A percentile compares a stretch with the other conserved stretches of the same genome.
These are phyloP conservation scores for Panagrolaimus sp. DNA, from an alignment of 1,140 invertebrate genomes.

Conservation along the genomic window DNA sequence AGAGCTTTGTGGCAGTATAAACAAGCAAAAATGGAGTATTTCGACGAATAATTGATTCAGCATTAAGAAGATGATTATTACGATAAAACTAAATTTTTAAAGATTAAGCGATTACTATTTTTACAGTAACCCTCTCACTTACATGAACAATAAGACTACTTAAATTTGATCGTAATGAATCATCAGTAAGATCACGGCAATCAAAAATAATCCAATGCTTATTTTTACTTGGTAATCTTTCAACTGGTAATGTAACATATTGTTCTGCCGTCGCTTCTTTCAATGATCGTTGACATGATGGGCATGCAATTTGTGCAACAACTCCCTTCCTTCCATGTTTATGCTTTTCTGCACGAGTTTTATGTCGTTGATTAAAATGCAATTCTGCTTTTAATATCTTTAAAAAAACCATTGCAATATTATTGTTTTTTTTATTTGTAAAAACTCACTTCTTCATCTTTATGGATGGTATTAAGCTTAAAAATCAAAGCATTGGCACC, in stretches of 20 bases:
- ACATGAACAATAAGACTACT: neutral
- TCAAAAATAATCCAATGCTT: slow-evolving; percentile 2
- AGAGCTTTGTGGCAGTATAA: neutral
- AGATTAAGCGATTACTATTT: neutral
- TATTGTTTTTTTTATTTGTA: neutral
- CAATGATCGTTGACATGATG: slow-evolving; percentile 1
- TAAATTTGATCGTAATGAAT: neutral
- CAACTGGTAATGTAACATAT: neutral
- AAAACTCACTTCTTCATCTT: slow-evolving; percentile 2
- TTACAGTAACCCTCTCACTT: neutral
- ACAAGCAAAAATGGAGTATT: slow-evolving; percentile 10
- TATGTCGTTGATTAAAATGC: slow-evolving; percentile 10
- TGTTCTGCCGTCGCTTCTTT: neutral
- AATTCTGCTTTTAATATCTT: slow-evolving; percentile 9
- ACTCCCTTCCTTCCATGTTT: neutral
- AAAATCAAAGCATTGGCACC: neutral
- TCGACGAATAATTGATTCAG: neutral
- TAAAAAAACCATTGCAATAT: neutral
- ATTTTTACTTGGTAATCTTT: neutral
- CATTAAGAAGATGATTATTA: neutral
- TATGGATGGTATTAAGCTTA: neutral
- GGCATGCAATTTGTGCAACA: neutral
- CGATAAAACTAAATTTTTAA: slow-evolving; percentile 12
- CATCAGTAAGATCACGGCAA: neutral
- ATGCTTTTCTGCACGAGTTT: neutral